Evolutionary conservation across 2,797 vertebrate species (phyloP), one percentile per base, ranked within the genome.

Genomic region (Sebastes trivittatus): DNA sequence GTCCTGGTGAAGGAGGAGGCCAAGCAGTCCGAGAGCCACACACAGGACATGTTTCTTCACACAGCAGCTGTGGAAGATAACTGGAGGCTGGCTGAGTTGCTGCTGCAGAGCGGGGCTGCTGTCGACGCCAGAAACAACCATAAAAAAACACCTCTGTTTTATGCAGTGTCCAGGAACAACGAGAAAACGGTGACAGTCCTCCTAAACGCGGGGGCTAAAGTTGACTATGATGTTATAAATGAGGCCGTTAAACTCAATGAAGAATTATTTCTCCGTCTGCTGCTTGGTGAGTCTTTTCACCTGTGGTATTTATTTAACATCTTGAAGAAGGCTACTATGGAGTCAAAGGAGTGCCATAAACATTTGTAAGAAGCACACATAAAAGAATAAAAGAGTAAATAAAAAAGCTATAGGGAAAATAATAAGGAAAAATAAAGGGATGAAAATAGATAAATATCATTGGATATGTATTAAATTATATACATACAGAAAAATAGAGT

Each of bases 1-100:
- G 70, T 87, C 32, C 58, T 97, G 4, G 80, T 96, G 80, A 64
- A 90, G 66, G 93, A 96, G 83, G 96, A 97, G 82, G 84, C 11
- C 13, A 92, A 68, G 62, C 87, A 65, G 36, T 80, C 79, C 32
- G 94, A 88, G 65, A 94, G 94, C n/a, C 86, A 84, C 78, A 88
- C 65, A 3, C 68, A 84, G 75, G 92, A 83, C 55, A 91, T 73
- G n/a, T 95, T 96, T 77, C 88, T 97, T 58, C 96, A 96, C 77
- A 82, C 82, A 83, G 95, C 94, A 61, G 92, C 95, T 32, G 56
- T 80, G 36, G 93, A 93, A 46, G 95, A 94, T 36, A 81, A 96
- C 13, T 93, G 86, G 60, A 74, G 55, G 11, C 59, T 97, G 75
- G 93, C 89, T n/a, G 88, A 94, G 87, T 46, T 92, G 38, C 89